phyloP scores from a whole-genome alignment of 2,888 invertebrate species.

The Pristionchus mayeri region DNA sequence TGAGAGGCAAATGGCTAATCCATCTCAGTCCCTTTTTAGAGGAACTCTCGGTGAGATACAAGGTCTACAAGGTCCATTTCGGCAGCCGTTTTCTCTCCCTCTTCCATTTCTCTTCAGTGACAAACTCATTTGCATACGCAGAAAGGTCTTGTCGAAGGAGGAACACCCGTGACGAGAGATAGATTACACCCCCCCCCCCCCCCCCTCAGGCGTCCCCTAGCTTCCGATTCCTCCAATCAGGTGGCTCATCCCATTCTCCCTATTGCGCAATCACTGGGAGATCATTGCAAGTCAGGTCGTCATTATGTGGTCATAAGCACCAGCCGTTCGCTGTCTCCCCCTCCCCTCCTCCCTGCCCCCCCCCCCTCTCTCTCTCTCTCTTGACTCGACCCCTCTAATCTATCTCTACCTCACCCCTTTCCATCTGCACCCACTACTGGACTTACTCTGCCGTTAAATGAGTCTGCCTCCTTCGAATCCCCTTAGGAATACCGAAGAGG shows the following conservation, averaged over 20 bases:
- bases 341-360: background rate
- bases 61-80: conserved; percentile 7
- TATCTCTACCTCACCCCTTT: background rate
- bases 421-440: conserved; percentile 25
- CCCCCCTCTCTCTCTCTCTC: background rate
- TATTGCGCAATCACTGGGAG: background rate
- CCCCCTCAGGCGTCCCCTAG: background rate
- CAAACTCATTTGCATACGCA: conserved; percentile 40
- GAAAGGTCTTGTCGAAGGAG: background rate
- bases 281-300: conserved; percentile 12
- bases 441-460: conserved; percentile 44
- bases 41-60: conserved; percentile 25
- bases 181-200: no score
- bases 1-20: background rate
- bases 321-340: conserved; percentile 6
- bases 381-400: background rate
- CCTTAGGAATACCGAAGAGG: conserved; percentile 14
- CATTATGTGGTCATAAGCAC: conserved; percentile 13
- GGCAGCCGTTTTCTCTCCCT: background rate
- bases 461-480: background rate
- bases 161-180: background rate
- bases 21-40: conserved; percentile 28
- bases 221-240: background rate
- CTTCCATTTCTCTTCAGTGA: conserved; percentile 19
- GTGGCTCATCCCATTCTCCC: conserved; percentile 22